A percentile compares a stretch with the other conserved stretches of the same genome.
Evolutionary conservation across 1,140 invertebrate genomes (phyloP).

Genomic region (Capitella teleta): DNA sequence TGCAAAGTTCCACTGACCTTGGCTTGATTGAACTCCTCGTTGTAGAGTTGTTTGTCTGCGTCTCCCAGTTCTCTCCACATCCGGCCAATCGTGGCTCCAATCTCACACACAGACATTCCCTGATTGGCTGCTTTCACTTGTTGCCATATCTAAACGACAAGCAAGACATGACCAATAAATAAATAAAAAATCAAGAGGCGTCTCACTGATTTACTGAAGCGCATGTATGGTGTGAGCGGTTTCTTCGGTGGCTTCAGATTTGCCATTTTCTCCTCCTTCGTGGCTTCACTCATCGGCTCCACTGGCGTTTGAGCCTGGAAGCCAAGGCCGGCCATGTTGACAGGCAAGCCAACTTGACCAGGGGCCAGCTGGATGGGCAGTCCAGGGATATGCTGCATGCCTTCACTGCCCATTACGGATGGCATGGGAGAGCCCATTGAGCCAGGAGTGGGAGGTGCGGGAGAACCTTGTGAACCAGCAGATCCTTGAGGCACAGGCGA

Average conservation of each 20-base stretch:
- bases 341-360: no score
- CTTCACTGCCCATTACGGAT: no score
- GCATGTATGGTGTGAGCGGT: slow-evolving; percentile 13
- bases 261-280: slow-evolving; percentile 3
- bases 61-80: slow-evolving; percentile 13
- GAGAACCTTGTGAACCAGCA: no score
- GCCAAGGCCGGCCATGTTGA: no score
- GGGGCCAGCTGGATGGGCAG: no score
- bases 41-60: slow-evolving; percentile 12
- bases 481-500: no score
- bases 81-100: slow-evolving; percentile 13
- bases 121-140: slow-evolving; percentile 11
- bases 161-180: neutral
- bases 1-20: slow-evolving; percentile 10
- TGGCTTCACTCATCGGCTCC: no score
- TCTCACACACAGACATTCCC: slow-evolving; percentile 13
- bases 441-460: no score
- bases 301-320: no score
- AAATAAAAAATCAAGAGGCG: neutral
- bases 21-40: slow-evolving; percentile 12
- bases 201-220: slow-evolving; percentile 15
- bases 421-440: no score
- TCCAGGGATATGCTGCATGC: no score
- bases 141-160: slow-evolving; percentile 11
- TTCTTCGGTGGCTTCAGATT: slow-evolving; percentile 13